Evolutionary conservation across 64 coral and sea anemone species (phyloP).

Genomic region (Dendrophyllia cribrosa): DNA sequence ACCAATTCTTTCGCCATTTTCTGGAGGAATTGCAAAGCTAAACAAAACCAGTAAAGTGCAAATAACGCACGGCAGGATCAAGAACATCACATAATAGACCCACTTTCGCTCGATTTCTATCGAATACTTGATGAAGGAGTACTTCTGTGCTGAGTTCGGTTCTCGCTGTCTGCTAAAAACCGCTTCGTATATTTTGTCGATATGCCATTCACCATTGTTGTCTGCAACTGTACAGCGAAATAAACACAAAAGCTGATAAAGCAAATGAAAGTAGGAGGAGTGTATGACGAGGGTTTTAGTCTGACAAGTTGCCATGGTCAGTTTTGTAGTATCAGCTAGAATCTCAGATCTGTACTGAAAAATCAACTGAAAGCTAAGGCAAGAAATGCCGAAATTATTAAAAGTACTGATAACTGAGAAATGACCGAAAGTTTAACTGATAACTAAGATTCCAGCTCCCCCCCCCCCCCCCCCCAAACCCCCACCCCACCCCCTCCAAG

Average conservation of each 20-base stretch:
- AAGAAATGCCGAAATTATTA: no score
- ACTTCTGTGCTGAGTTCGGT: background rate
- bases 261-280: background rate
- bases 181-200: background rate
- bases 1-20: slow-evolving; percentile 72
- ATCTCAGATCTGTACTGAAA: no score
- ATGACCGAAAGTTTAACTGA: no score
- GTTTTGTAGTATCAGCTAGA: no score
- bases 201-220: slow-evolving; percentile 61
- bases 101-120: slow-evolving; percentile 39
- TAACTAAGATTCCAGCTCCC: no score
- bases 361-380: no score
- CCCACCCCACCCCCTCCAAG: no score
- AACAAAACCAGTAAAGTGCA: slow-evolving; percentile 49
- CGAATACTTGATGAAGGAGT: background rate
- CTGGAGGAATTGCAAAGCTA: slow-evolving; percentile 70
- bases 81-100: slow-evolving; percentile 49
- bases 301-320: no score
- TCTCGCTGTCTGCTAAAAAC: background rate
- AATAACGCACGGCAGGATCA: slow-evolving; percentile 64
- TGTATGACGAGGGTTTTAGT: no score
- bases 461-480: no score
- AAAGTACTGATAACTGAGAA: no score
- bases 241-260: background rate
- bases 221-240: background rate